Base-by-base conservation (phyloP, 37 sponge, comb jelly and placozoan genomes). In the Eunapius fragilis region DNA sequence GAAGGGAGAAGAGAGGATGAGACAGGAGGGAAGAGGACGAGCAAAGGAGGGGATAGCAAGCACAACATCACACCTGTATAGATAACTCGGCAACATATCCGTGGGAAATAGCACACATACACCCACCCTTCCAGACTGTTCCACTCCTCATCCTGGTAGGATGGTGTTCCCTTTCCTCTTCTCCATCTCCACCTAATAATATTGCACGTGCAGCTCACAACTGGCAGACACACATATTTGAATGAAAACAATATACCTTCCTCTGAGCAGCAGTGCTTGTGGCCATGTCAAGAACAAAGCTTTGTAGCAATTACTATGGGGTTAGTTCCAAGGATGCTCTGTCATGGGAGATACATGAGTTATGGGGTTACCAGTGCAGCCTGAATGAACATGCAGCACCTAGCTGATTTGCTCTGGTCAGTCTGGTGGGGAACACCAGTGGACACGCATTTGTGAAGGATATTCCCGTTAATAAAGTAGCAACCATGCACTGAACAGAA, bases 281-380 rank as follows among this genome's bases (percentile, higher is more conserved):
- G 10, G 98, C 96, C 96, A 97, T 95, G 88, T 97, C 98, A 49
- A 97, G 74, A 28, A 93, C 88, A 80, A 92, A 97, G 36, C 75
- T 77, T 41, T 48, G 98, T 95, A 19, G 87, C 94, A 74, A 97
- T 87, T 0, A 92, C 71, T 23, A 93, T 89, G 28, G 98, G 94
- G 47, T 97, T 97, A 32, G 96, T 97, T 41, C 41, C 41, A 41
- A 41, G 41, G 41, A 41, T 41, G 41, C 41, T 41, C 41, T 41
- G 6, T 41, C 41, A 41, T 41, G 41, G 41, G 41, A 41, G 41
- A 3, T 3, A 41, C 41, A 41, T 41, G 41, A 41, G 41, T 6
- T 41, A 41, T 41, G 41, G 41, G 41, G 41, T 41, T 41, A 41
- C 41, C 41, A 41, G 41, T 41, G 41, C 41, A 41, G 41, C 41